Conservation (phyloP, 2,113 vertebrate genomes). For the Fulmarus glacialis region DNA sequence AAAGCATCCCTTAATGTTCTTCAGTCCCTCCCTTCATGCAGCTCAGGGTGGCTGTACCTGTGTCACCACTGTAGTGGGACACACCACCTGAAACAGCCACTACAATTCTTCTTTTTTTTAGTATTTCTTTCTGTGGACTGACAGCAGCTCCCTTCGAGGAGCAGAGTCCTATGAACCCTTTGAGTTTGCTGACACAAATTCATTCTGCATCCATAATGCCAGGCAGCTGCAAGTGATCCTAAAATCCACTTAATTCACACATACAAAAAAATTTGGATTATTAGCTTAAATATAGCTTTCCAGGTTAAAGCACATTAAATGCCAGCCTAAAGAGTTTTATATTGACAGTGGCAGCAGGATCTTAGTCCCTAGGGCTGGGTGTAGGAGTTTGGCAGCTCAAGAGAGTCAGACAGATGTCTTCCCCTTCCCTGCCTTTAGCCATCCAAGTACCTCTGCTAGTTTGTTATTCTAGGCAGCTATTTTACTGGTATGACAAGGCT, state of each 20-base stretch:
- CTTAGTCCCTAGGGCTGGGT: not conserved
- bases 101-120: not conserved
- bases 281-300: constrained; percentile 29
- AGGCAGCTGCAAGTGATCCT: not conserved
- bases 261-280: not conserved
- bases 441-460: not conserved
- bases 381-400: constrained; percentile 9
- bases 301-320: constrained; percentile 9
- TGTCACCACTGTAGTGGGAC: not conserved
- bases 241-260: constrained; percentile 4
- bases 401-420: constrained; percentile 3
- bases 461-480: not conserved
- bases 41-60: not conserved
- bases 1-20: not conserved
- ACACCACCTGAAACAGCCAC: not conserved
- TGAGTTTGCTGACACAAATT: constrained; percentile 1
- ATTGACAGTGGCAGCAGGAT: not conserved
- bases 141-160: not conserved
- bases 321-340: not conserved
- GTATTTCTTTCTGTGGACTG: not conserved
- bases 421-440: not conserved
- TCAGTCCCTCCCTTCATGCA: not conserved
- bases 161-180: not conserved
- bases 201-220: not conserved
- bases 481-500: not conserved